Conservation (phyloP, 2,113 vertebrate species). For the Sula dactylatra region DNA sequence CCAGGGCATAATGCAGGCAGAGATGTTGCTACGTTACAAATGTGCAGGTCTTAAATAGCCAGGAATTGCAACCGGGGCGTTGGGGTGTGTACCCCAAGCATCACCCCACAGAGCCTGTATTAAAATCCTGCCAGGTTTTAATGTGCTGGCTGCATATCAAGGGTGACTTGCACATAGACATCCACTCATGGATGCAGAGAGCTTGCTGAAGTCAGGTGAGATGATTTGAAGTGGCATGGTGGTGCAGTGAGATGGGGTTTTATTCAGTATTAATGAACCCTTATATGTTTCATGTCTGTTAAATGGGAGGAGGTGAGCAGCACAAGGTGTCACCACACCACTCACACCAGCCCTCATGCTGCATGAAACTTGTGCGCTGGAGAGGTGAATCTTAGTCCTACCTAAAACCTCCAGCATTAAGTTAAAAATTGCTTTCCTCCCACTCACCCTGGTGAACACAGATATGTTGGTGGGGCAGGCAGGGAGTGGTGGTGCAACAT, state of each 20-base stretch:
- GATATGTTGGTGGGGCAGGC: not conserved
- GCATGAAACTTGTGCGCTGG: not conserved
- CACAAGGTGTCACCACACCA: not conserved
- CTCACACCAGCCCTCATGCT: not conserved
- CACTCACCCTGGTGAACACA: fast-evolving
- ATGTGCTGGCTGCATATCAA: not conserved
- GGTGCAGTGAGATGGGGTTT: not conserved
- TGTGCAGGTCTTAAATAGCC: not conserved
- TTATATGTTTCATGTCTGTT: not conserved
- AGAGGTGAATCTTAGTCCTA: not conserved
- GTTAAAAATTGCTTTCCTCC: not conserved
- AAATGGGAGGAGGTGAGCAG: not conserved
- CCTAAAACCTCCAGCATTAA: not conserved
- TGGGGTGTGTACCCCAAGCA: not conserved
- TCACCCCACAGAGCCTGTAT: fast-evolving
- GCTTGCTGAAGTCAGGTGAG: not conserved
- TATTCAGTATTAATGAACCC: not conserved
- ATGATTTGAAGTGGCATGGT: not conserved
- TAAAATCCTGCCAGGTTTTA: not conserved
- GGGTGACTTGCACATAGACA: not conserved
- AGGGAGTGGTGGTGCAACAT: fast-evolving
- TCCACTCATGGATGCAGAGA: not conserved
- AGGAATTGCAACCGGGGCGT: not conserved
- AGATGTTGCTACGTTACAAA: not conserved
- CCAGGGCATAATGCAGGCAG: not conserved